phyloP scores from a whole-genome alignment of 1,140 invertebrate species.

The Euglossa dilemma region DNA sequence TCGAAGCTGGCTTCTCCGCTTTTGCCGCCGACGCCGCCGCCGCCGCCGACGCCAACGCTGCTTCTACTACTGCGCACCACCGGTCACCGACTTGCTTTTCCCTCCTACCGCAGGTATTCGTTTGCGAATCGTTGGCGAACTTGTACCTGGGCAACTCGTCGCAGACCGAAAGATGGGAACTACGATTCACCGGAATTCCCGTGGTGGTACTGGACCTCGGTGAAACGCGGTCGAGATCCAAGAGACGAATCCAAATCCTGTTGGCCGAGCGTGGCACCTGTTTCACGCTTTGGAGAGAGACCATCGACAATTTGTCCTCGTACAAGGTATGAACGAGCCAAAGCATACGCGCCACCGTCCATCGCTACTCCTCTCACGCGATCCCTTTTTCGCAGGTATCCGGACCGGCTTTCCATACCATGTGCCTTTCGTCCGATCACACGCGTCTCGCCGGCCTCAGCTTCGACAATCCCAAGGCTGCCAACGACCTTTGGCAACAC shows the following conservation, averaged over 20 bases:
- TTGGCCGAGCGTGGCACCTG: conserved; percentile 92
- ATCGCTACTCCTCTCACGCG: no score
- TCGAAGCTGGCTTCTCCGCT: conserved; percentile 54
- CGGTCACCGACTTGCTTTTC: not conserved
- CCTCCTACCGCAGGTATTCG: conserved; percentile 84
- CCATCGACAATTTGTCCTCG: conserved; percentile 88
- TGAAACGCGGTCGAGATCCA: conserved; percentile 87
- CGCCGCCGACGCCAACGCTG: no score
- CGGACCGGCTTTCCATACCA: conserved; percentile 90
- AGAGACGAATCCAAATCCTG: conserved; percentile 89
- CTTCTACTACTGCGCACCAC: no score
- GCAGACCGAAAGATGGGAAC: conserved; percentile 86
- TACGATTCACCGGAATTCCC: conserved; percentile 91
- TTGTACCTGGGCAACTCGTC: conserved; percentile 87
- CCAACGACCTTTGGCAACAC: conserved; percentile 87
- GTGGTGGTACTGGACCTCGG: conserved; percentile 91
- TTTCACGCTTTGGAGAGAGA: conserved; percentile 93
- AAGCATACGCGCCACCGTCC: no score
- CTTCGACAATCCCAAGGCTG: conserved; percentile 90
- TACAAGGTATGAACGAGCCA: conserved; percentile 82
- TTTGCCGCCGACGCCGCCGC: no score
- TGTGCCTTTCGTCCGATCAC: conserved; percentile 90
- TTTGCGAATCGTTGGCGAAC: conserved; percentile 91
- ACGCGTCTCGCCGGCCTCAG: conserved; percentile 82
- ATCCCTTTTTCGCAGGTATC: conserved; percentile 80